Conservation (phyloP, 1,140 invertebrate species). For the Doryteuthis pealeii region DNA sequence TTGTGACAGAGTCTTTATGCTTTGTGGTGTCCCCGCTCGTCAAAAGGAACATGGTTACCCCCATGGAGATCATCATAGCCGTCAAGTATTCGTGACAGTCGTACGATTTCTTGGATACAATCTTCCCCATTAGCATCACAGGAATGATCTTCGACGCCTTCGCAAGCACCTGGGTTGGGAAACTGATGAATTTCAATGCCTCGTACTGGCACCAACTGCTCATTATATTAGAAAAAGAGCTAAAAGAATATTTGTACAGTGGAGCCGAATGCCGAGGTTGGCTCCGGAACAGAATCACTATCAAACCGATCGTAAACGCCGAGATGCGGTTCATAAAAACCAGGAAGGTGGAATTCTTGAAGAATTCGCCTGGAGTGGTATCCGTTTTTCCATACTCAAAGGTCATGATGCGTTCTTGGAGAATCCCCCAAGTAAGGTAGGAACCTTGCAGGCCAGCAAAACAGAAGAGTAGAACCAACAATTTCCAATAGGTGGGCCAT, state of each 20-base stretch:
- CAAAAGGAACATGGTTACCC: constrained; percentile 89
- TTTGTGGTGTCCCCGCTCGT: constrained; percentile 50
- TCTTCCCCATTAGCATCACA: constrained; percentile 98
- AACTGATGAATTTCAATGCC: constrained; percentile 96
- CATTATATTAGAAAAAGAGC: constrained; percentile 96
- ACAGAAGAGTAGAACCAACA: constrained; percentile 70
- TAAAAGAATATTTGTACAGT: constrained; percentile 94
- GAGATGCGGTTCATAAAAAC: constrained; percentile 91
- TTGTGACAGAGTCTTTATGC: constrained; percentile 73
- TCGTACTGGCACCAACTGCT: constrained; percentile 99
- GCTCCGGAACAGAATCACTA: constrained; percentile 63
- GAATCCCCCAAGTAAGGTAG: constrained; percentile 90
- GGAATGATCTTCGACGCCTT: constrained; percentile 71
- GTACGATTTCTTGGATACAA: constrained; percentile 86
- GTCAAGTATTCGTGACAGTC: constrained; percentile 91
- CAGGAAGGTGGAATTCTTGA: constrained; percentile 91
- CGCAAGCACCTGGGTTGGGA: constrained; percentile 85
- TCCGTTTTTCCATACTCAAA: constrained; percentile 67
- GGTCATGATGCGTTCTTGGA: constrained; percentile 76
- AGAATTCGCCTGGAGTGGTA: constrained; percentile 62
- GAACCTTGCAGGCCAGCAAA: constrained; percentile 85
- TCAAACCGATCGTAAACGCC: constrained; percentile 76
- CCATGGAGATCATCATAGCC: constrained; percentile 84
- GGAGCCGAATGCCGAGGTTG: constrained; percentile 78
- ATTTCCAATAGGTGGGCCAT: constrained; percentile 18